Base-by-base conservation (phyloP, 2,113 vertebrate species). In the Ovis canadensis region DNA sequence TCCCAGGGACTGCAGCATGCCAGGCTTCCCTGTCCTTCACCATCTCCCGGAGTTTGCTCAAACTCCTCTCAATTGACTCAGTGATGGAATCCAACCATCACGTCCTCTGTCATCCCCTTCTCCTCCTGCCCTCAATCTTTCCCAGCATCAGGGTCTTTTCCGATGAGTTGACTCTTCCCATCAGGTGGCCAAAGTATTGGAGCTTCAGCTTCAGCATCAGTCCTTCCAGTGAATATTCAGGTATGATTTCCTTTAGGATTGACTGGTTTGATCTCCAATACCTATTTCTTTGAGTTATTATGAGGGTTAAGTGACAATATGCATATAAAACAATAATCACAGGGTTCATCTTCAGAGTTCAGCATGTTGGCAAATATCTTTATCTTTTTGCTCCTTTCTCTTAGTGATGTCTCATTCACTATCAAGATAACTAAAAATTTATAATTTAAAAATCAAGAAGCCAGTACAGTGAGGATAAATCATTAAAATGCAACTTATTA, bases 361-460 rank as follows among this genome's bases (percentile, higher is more conserved):
- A 94, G 17, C 7, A 84, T 54, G 8, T 23, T 88, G 48, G 4
- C 57, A 36, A 33, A 64, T 85, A 43, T 78, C 85, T 55, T 83
- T 40, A 54, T 64, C 71, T 93, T 92, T 59, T 94, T 89, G 3
- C 45, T 92, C 16, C 27, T 78, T 93, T 78, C 52, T n/a, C 11
- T 92, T 84, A 50, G 21, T 57, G 33, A 89, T 78, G 14, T 59
- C 45, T 90, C 71, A 1, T 87, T 88, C 19, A 64, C 45, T 43
- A 83, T 64, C 19, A 55, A 67, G 17, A 90, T 62, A 77, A 92
- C 14, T 78, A 82, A 78, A 80, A 82, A 71, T 67, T 93, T 88
- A 83, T 64, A 86, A 64, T 36, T 77, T 78, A 90, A 96, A 93
- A 94, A 74, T 83, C 57, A 87, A 97, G 77, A 97, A 60, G 31